Evolutionary conservation across 2,888 invertebrate genomes (phyloP).

Genomic region (Horisme vitalbata): DNA sequence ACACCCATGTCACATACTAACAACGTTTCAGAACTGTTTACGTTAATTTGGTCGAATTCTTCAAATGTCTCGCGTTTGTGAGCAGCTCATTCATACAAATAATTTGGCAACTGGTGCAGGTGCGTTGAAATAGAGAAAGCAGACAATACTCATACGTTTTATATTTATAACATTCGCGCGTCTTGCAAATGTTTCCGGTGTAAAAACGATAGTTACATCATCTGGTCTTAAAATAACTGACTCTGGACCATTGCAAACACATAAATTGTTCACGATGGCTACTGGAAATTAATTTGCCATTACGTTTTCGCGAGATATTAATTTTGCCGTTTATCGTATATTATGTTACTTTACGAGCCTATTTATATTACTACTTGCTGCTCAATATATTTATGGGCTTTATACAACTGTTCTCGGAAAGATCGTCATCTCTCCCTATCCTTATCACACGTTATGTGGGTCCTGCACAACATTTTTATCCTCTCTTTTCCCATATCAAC

Average conservation of each 20-base stretch:
- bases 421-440: too few species aligned
- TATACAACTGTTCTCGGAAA: too few species aligned
- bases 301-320: conserved; percentile 3
- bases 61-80: conserved; percentile 13
- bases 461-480: too few species aligned
- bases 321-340: not conserved
- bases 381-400: too few species aligned
- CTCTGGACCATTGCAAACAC: conserved; percentile 42
- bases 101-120: conserved; percentile 27
- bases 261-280: conserved; percentile 32
- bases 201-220: conserved; percentile 46
- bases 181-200: conserved; percentile 32
- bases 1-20: conserved; percentile 8
- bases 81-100: conserved; percentile 32
- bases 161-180: conserved; percentile 38
- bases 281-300: conserved; percentile 14
- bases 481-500: too few species aligned
- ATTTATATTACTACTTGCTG: too few species aligned
- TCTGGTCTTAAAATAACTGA: conserved; percentile 39
- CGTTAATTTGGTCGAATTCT: conserved; percentile 19
- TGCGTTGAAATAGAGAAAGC: conserved; percentile 27
- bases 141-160: conserved; percentile 32
- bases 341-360: too few species aligned
- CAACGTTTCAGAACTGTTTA: too few species aligned
- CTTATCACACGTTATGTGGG: too few species aligned